phyloP scores from a whole-genome alignment of 2,888 invertebrate genomes.

The Papilio protenor region DNA sequence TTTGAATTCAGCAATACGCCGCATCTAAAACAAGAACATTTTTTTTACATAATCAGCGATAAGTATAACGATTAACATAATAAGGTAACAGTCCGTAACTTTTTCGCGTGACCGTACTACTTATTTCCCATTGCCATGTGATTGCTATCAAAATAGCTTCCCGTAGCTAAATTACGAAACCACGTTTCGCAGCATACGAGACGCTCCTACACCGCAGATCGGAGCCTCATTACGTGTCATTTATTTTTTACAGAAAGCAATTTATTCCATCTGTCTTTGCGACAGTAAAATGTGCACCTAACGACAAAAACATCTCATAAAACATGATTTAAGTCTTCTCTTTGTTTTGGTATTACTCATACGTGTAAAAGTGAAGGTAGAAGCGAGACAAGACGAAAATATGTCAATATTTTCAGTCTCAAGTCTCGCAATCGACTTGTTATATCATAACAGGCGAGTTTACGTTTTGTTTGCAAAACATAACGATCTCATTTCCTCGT shows the following conservation, averaged over 20 bases:
- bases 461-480: conserved; percentile 64
- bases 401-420: conserved; percentile 48
- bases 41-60: not conserved
- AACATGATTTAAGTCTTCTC: conserved; percentile 25
- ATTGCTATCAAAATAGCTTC: conserved; percentile 50
- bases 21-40: conserved; percentile 84
- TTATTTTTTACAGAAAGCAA: conserved; percentile 36
- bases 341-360: conserved; percentile 26
- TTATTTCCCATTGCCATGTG: conserved; percentile 47
- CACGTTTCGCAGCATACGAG: conserved; percentile 32
- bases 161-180: conserved; percentile 46
- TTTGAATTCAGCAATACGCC: conserved; percentile 90
- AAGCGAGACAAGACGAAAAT: conserved; percentile 35
- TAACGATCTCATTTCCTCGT: conserved; percentile 69
- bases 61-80: conserved; percentile 12
- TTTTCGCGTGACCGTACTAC: conserved; percentile 49
- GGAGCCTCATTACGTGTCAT: conserved; percentile 23
- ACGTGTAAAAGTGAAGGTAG: conserved; percentile 26
- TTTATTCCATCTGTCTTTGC: conserved; percentile 31
- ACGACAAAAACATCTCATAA: conserved; percentile 18
- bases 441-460: conserved; percentile 59
- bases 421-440: conserved; percentile 53
- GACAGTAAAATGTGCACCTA: conserved; percentile 17
- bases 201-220: conserved; percentile 4
- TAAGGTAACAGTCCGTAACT: conserved; percentile 44